Percentiles rank a stretch among this genome's conserved stretches.
Conservation (phyloP, 2,888 invertebrate species). For the Platerodrilus igneus region DNA sequence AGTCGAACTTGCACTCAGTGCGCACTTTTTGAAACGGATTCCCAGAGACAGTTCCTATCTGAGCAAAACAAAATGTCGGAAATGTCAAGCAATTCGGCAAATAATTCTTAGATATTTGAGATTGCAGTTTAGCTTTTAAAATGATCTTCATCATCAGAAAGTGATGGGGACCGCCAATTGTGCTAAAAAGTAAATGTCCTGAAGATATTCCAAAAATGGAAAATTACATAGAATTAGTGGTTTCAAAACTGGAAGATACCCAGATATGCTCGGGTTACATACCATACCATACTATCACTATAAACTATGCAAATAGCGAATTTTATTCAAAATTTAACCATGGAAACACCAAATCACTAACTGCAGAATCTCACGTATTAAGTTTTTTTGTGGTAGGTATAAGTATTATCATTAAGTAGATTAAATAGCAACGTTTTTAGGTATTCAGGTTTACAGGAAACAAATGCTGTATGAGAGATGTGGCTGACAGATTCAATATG, state of each 20-base stretch:
- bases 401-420: not conserved
- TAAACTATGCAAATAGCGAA: not conserved
- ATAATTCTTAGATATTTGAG: no score
- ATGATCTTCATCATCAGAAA: no score
- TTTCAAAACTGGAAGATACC: slow-evolving; percentile 1
- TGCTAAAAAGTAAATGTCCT: no score
- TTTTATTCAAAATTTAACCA: not conserved
- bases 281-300: not conserved
- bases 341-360: not conserved
- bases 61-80: no score
- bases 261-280: not conserved
- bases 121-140: no score
- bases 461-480: slow-evolving; percentile 16
- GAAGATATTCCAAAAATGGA: not conserved
- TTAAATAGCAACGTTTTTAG: not conserved
- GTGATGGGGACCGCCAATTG: no score
- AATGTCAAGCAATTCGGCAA: no score
- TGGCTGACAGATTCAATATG: slow-evolving; percentile 11
- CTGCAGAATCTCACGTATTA: slow-evolving; percentile 1
- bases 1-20: no score
- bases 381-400: slow-evolving; percentile 1
- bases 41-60: no score
- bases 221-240: not conserved
- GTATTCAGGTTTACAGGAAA: slow-evolving; percentile 12
- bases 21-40: no score